Evolutionary conservation across 2,797 vertebrate species (phyloP).

Genomic region (Masticophis lateralis): DNA sequence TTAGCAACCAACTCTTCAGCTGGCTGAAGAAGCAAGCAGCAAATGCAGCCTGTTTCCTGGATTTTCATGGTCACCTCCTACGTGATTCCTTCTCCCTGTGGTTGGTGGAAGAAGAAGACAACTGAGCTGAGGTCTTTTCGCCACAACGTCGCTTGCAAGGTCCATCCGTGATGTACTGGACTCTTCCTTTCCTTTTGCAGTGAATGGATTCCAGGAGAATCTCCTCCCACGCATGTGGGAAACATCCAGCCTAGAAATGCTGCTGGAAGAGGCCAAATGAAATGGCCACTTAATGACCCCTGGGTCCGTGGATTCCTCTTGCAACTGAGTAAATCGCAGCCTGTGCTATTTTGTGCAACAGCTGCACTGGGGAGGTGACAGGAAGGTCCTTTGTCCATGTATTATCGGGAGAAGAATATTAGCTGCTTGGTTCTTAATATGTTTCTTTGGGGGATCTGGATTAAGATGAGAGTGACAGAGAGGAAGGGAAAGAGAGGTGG

Average conservation of each 20-base stretch:
- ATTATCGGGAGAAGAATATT: neutral
- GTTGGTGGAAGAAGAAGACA: neutral
- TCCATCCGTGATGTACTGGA: neutral
- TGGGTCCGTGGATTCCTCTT: neutral
- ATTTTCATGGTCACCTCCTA: neutral
- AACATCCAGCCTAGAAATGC: neutral
- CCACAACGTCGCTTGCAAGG: neutral
- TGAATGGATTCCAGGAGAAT: neutral
- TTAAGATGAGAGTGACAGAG: no score
- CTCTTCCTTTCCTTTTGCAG: neutral
- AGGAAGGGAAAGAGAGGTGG: fast-evolving
- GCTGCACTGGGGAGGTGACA: neutral
- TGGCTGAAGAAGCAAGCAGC: neutral
- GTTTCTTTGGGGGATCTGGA: neutral
- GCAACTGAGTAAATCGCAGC: neutral
- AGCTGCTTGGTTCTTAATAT: neutral
- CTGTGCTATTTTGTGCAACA: neutral
- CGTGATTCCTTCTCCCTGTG: neutral
- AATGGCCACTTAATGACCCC: neutral
- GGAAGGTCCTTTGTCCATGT: neutral
- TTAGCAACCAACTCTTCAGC: neutral
- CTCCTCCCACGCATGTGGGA: neutral
- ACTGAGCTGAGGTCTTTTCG: neutral
- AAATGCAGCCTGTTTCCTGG: neutral
- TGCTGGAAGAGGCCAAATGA: neutral